These are phyloP conservation scores for Nautilus pompilius DNA, from an alignment of 1,140 invertebrate species.

Conservation along the genomic window DNA sequence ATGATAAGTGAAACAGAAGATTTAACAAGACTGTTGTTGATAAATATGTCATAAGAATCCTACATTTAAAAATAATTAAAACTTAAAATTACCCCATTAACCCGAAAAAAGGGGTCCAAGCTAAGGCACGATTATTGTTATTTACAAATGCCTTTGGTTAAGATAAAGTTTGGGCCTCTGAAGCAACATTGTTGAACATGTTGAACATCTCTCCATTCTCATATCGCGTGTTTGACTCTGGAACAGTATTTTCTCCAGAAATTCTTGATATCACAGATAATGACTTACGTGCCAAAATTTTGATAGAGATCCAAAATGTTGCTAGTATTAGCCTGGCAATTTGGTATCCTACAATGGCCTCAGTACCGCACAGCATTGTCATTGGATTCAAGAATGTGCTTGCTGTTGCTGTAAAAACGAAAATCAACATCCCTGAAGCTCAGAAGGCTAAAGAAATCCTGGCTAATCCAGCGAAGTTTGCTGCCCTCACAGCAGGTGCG, in stretches of 20 bases:
- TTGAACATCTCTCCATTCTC: constrained; percentile 99
- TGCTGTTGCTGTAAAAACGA: no score
- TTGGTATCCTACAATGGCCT: constrained; percentile 91
- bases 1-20: no score
- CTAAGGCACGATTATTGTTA: no score
- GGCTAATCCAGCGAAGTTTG: constrained; percentile 91
- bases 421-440: no score
- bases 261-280: neutral
- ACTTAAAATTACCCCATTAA: no score
- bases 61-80: no score
- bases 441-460: constrained; percentile 60
- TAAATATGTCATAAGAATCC: no score
- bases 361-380: constrained; percentile 90
- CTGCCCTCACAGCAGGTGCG: constrained; percentile 58
- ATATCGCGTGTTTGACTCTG: constrained; percentile 82
- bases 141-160: no score
- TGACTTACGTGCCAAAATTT: neutral
- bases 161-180: constrained; percentile 97
- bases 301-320: constrained; percentile 80
- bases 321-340: constrained; percentile 89
- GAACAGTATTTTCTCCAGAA: neutral
- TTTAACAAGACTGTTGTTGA: no score
- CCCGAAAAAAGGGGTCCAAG: no score
- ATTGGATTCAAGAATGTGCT: constrained; percentile 97
- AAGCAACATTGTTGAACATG: constrained; percentile 98